These are phyloP conservation scores for Xylocampa areola DNA, from an alignment of 2,888 invertebrate genomes.

Conservation along the genomic window DNA sequence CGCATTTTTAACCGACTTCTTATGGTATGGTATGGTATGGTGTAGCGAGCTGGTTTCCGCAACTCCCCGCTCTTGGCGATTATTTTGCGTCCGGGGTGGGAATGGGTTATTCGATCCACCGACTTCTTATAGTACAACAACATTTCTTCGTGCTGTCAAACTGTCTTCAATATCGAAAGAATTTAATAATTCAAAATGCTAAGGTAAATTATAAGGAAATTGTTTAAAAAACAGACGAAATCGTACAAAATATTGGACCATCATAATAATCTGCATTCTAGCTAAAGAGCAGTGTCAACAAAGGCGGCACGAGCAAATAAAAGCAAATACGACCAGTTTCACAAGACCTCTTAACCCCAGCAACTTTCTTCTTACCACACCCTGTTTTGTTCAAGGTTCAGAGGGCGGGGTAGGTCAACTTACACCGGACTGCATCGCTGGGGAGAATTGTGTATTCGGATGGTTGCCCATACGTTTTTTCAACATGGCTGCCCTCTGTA, in stretches of 20 bases:
- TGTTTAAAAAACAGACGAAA: too few species aligned
- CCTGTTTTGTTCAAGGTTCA: conserved; percentile 16
- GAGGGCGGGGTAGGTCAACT: conserved; percentile 43
- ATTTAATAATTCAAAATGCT: too few species aligned
- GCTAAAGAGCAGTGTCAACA: conserved; percentile 65
- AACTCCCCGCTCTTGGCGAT: too few species aligned
- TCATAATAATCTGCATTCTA: conserved; percentile 39
- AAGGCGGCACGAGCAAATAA: conserved; percentile 64
- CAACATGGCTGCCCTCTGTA: conserved; percentile 68
- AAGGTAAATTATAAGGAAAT: too few species aligned
- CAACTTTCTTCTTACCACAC: conserved; percentile 22
- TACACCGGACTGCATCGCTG: conserved; percentile 52
- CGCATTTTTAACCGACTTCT: too few species aligned
- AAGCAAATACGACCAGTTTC: conserved; percentile 55
- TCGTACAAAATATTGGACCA: conserved; percentile 25
- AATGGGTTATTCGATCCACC: background rate
- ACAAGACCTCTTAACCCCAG: conserved; percentile 44
- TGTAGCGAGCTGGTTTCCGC: too few species aligned
- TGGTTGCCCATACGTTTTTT: conserved; percentile 69
- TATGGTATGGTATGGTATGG: too few species aligned
- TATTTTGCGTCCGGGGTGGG: too few species aligned
- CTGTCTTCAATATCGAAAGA: too few species aligned
- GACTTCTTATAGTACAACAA: background rate
- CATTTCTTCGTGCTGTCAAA: background rate
- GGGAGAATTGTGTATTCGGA: conserved; percentile 68